Percentiles rank a stretch among this genome's conserved stretches.
phyloP scores from a whole-genome alignment of 2,113 vertebrate genomes.

The Sapayoa aenigma region DNA sequence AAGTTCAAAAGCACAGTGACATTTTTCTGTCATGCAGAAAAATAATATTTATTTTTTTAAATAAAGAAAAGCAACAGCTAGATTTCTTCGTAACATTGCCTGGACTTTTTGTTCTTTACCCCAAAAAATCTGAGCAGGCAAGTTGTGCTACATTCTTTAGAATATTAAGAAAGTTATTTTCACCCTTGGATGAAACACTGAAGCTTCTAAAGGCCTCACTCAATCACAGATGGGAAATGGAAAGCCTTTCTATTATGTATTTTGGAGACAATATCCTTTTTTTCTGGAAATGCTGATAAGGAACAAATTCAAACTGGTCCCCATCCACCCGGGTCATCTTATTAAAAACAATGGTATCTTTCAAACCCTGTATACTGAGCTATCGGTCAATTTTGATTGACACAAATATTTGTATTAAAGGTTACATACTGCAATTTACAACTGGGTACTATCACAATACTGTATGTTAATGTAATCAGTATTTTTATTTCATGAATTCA shows the following conservation, averaged over 20 bases:
- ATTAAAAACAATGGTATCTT: conserved; percentile 60
- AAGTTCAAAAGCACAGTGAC: background rate
- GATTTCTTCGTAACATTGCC: background rate
- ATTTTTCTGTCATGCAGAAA: background rate
- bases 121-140: background rate
- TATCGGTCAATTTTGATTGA: conserved; percentile 69
- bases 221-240: conserved; percentile 28
- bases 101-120: background rate
- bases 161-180: conserved; percentile 19
- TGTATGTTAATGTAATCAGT: conserved; percentile 74
- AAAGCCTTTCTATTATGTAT: conserved; percentile 34
- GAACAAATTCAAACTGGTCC: conserved; percentile 54
- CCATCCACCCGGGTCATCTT: conserved; percentile 22
- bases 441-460: conserved; percentile 61
- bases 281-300: conserved; percentile 63
- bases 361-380: conserved; percentile 28
- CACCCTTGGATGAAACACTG: conserved; percentile 21
- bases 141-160: background rate
- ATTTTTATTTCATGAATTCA: conserved; percentile 66
- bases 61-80: background rate
- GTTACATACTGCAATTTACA: conserved; percentile 65
- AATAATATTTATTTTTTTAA: background rate
- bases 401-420: conserved; percentile 73
- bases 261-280: conserved; percentile 54
- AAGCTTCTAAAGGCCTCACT: conserved; percentile 32